Evolutionary conservation across 2,113 vertebrate species (phyloP), one percentile per base, ranked within the genome.

Genomic region (Clarias magur): DNA sequence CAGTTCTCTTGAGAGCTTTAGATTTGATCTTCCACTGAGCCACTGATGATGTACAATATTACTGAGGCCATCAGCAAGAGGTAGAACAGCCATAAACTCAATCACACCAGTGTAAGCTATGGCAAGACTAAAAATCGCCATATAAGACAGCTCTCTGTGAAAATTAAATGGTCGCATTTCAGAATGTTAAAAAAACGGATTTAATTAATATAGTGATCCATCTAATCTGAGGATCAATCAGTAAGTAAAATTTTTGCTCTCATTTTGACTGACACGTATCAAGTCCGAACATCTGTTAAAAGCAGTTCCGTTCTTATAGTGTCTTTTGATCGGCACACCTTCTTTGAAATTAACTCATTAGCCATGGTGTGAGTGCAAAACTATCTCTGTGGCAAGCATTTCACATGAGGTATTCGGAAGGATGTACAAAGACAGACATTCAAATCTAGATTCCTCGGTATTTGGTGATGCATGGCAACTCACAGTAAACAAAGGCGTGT

Each of bases 51-150:
- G 72, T 16, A 19, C 17, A 76, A 85, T 85, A 76, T 53, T 63
- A 38, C 54, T 23, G 75, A 84, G 81, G 62, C 72, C 85, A 88
- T 83, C 72, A 70, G 75, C 56, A 75, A 65, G 89, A 89, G 86
- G 89, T 86, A 89, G 88, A 87, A 82, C 56, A 87, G 80, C 75
- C 76, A 80, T 56, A 72, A 80, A 73, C 16, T 57, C 53, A 42
- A 84, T 70, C 30, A 79, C 82, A 38, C 72, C 42, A 78, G 57
- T 27, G 38, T 19, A 80, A 62, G 62, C 21, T 34, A 27, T n/a
- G 54, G 16, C 63, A 86, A 75, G 56, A 48, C 17, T 6, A 6
- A 19, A 72, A 38, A 72, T 30, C 9, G 27, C 54, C 34, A 38
- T 48, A 56, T 38, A 85, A 73, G 48, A 63, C 54, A 80, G 11